phyloP scores from a whole-genome alignment of 2,888 invertebrate genomes.

The Drosophila planitibia region DNA sequence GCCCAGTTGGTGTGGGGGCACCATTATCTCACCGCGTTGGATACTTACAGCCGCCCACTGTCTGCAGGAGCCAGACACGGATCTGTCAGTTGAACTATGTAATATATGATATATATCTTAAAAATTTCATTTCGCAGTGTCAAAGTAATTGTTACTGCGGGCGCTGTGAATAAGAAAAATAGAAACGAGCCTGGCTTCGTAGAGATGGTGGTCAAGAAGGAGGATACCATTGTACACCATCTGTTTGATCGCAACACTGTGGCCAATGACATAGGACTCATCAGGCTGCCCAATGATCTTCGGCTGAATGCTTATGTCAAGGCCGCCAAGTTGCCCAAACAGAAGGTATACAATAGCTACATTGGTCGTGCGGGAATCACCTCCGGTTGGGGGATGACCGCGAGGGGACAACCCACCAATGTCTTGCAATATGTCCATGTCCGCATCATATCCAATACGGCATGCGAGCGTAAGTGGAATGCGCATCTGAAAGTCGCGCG shows the following conservation, averaged over 20 bases:
- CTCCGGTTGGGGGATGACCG: slow-evolving; percentile 64
- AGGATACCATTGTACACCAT: slow-evolving; percentile 38
- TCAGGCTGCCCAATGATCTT: slow-evolving; percentile 36
- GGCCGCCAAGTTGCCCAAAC: slow-evolving; percentile 44
- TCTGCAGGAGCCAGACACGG: slow-evolving; percentile 19
- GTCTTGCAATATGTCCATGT: slow-evolving; percentile 41
- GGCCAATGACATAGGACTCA: slow-evolving; percentile 54
- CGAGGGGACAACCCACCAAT: slow-evolving; percentile 4
- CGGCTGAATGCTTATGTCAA: slow-evolving; percentile 9
- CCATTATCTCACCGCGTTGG: slow-evolving; percentile 54
- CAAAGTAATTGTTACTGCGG: slow-evolving; percentile 35
- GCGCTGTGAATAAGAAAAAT: slow-evolving; percentile 15
- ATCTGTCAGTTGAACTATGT: slow-evolving; percentile 27
- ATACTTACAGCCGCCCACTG: slow-evolving; percentile 68
- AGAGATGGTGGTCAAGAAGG: slow-evolving; percentile 10
- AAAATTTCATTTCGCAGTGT: slow-evolving; percentile 19
- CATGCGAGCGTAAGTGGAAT: slow-evolving; percentile 55
- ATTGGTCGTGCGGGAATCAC: slow-evolving; percentile 24
- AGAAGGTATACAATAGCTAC: neutral
- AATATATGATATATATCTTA: neutral
- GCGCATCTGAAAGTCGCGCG: slow-evolving; percentile 3
- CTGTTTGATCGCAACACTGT: slow-evolving; percentile 25
- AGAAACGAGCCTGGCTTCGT: neutral
- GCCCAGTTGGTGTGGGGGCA: slow-evolving; percentile 51
- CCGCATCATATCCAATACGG: slow-evolving; percentile 46